Percentiles rank a stretch among this genome's conserved stretches.
phyloP scores from a whole-genome alignment of 2,113 vertebrate genomes.

The Psittacara wagleri region DNA sequence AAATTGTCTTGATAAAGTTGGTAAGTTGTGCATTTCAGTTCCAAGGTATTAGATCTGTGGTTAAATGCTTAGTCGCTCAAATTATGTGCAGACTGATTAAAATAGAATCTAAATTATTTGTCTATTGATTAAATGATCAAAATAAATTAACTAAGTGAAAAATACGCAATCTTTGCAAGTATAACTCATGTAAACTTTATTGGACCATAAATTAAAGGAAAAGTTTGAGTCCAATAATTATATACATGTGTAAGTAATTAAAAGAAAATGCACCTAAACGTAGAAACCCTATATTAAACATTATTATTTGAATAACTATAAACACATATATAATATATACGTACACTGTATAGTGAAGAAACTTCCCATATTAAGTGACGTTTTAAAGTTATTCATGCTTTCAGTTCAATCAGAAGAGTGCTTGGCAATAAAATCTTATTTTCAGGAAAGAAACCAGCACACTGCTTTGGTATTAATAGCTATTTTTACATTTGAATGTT shows the following conservation, averaged over 20 bases:
- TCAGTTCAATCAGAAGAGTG: background rate
- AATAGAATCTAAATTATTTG: slow-evolving; percentile 3
- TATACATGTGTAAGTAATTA: background rate
- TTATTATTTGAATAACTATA: background rate
- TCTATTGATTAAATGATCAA: background rate
- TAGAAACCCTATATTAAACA: background rate
- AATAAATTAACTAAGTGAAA: background rate
- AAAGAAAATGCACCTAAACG: background rate
- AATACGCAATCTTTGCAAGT: background rate
- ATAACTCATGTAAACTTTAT: background rate
- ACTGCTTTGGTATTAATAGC: background rate
- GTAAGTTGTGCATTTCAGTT: background rate
- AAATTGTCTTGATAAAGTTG: background rate
- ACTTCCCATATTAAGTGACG: background rate
- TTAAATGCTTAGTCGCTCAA: background rate
- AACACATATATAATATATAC: background rate
- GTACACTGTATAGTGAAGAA: background rate
- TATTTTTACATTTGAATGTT: slow-evolving; percentile 20
- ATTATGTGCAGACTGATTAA: background rate
- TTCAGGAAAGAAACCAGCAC: background rate
- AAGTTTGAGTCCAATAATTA: background rate
- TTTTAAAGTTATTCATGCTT: background rate
- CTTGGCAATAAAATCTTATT: background rate
- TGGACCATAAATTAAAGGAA: background rate
- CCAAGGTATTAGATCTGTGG: background rate